Evolutionary conservation across 2,888 invertebrate genomes (phyloP).

Genomic region (Pachycephus smyrnensis): DNA sequence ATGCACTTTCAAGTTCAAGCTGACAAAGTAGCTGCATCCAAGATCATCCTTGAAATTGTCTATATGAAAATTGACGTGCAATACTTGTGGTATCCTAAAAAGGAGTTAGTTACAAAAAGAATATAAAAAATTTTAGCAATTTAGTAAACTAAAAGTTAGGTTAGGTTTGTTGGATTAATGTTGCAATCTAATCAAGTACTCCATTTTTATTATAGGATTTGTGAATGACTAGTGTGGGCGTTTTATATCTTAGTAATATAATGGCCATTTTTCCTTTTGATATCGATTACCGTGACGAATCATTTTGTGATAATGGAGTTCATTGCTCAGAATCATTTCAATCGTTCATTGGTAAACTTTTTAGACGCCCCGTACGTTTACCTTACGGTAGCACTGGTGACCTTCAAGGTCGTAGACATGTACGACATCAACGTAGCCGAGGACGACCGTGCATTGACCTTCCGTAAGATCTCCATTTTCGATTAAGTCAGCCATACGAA

Average conservation of each 20-base stretch:
- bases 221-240: background rate
- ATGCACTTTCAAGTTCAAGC: background rate
- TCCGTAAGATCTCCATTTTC: background rate
- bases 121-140: background rate
- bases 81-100: background rate
- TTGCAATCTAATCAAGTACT: background rate
- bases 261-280: background rate
- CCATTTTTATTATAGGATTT: background rate
- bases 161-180: background rate
- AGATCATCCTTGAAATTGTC: background rate
- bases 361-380: background rate
- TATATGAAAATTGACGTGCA: background rate
- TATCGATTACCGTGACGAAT: no score
- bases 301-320: no score
- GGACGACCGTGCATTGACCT: background rate
- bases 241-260: background rate
- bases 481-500: background rate
- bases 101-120: background rate
- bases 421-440: background rate
- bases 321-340: background rate
- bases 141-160: background rate
- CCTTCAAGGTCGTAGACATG: background rate
- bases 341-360: background rate
- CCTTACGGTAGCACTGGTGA: background rate
- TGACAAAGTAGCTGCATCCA: background rate